Percentiles rank a stretch among this genome's conserved stretches.
Conservation (phyloP, 1,140 invertebrate genomes). For the Plutomurus gul region DNA sequence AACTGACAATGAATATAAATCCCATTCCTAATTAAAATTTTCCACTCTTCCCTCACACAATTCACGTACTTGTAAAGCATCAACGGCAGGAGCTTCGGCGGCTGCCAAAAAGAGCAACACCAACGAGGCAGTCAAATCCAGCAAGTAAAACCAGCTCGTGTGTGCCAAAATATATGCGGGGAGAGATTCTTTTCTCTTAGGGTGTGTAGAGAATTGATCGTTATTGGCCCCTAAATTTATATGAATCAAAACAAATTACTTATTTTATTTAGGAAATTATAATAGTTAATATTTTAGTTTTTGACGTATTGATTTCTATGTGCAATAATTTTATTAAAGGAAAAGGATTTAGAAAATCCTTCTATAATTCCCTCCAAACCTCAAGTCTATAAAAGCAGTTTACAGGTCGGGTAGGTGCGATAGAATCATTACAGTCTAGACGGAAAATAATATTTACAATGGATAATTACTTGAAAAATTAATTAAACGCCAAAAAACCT, state of each 20-base stretch:
- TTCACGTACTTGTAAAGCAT: conserved; percentile 66
- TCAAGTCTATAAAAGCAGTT: too few relatives aligned
- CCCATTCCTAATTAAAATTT: not conserved
- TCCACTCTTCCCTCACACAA: not conserved
- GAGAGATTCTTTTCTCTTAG: conserved; percentile 76
- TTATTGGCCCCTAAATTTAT: conserved; percentile 81
- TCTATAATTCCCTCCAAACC: too few relatives aligned
- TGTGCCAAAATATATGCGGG: conserved; percentile 86
- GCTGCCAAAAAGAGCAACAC: conserved; percentile 78
- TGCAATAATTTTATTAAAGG: too few relatives aligned
- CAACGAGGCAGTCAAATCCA: conserved; percentile 79
- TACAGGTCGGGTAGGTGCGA: too few relatives aligned
- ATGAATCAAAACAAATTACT: conserved; percentile 48
- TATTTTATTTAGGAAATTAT: too few relatives aligned
- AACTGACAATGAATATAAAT: not conserved
- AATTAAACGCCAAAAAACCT: too few relatives aligned
- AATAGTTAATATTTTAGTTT: too few relatives aligned
- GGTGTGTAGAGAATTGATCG: conserved; percentile 90
- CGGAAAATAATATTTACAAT: too few relatives aligned
- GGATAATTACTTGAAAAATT: too few relatives aligned
- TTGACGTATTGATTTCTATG: too few relatives aligned
- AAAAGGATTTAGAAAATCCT: too few relatives aligned
- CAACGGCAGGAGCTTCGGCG: conserved; percentile 79
- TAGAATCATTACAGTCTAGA: too few relatives aligned
- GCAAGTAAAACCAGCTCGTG: conserved; percentile 83